Evolutionary conservation across 2,888 invertebrate genomes (phyloP), one percentile per base, ranked within the genome.

Genomic region (Oscheius sp.): DNA sequence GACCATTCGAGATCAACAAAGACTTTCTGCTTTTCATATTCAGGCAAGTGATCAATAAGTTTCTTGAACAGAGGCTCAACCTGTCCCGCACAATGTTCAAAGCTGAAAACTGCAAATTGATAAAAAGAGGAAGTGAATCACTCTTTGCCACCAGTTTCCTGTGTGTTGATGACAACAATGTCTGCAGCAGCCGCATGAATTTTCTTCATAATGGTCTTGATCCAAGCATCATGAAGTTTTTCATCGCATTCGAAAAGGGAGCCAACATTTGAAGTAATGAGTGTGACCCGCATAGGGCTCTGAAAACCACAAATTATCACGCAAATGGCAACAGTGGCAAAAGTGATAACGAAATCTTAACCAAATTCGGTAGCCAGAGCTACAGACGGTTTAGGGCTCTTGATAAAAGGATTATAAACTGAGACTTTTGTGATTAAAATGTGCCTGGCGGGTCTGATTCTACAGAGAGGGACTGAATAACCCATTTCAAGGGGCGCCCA

Each of bases 241-340:
- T 75, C 59, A 50, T 79, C 86, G 63, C 81, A 82, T 63, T 86
- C 87, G 63, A 88, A 88, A 32, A 88, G 79, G n/a, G 86, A 85
- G 29, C 88, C 88, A 11, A 88, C 85, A 78, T 88, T 88, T 33
- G 88, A 86, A 53, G 88, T 88, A 62, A 88, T 80, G 42, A 88
- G 78, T 53, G 87, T 78, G 47, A 87, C 42, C 13, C 79, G 76
- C 57, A 71, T 76, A 81, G 76, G 75, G 48, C 51, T 42, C 42
- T 42, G 42, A 42, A 42, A 65, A 65, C 3, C 3, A 29, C 55
- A 55, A 55, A 32, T 51, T 51, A 2, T 47, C 65, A 13, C 13
- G 37, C n/a, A 60, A 60, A 60, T 60, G 37, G 60, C 60, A 60
- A 60, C 60, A 60, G 35, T 9, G 7, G 60, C 29, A 29, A 29